A percentile compares a stretch with the other conserved stretches of the same genome.
Evolutionary conservation across 2,888 invertebrate species (phyloP).

Genomic region (Argynnis bischoffii): DNA sequence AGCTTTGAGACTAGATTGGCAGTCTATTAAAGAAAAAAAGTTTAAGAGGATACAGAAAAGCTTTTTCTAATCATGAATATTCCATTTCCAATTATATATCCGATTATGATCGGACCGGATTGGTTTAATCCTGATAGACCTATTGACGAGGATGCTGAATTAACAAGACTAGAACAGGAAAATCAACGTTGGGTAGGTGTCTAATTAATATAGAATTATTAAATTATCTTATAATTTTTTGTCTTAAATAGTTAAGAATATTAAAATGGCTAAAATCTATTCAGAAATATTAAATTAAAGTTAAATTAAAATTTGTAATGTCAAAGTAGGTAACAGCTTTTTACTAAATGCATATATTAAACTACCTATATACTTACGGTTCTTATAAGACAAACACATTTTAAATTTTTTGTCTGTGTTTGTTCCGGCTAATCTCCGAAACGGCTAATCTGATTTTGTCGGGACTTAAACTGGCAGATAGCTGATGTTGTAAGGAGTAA

Average conservation of each 20-base stretch:
- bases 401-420: too few relatives aligned
- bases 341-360: too few relatives aligned
- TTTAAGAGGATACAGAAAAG: background rate
- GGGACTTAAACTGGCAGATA: too few relatives aligned
- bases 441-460: too few relatives aligned
- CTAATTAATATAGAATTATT: background rate
- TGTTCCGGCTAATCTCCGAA: too few relatives aligned
- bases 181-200: conserved; percentile 37
- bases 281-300: too few relatives aligned
- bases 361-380: too few relatives aligned
- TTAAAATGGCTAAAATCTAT: too few relatives aligned
- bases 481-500: too few relatives aligned
- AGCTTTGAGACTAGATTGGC: conserved; percentile 4
- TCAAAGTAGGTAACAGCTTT: too few relatives aligned
- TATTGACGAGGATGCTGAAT: conserved; percentile 38
- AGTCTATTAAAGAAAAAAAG: background rate
- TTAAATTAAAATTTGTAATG: too few relatives aligned
- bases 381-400: too few relatives aligned
- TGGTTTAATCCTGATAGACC: conserved; percentile 37
- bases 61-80: conserved; percentile 32
- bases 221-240: background rate
- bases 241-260: background rate
- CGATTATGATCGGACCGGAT: conserved; percentile 33
- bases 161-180: conserved; percentile 35
- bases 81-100: conserved; percentile 35